phyloP scores from a whole-genome alignment of 2,888 invertebrate genomes.

The Drosophila gaucha region DNA sequence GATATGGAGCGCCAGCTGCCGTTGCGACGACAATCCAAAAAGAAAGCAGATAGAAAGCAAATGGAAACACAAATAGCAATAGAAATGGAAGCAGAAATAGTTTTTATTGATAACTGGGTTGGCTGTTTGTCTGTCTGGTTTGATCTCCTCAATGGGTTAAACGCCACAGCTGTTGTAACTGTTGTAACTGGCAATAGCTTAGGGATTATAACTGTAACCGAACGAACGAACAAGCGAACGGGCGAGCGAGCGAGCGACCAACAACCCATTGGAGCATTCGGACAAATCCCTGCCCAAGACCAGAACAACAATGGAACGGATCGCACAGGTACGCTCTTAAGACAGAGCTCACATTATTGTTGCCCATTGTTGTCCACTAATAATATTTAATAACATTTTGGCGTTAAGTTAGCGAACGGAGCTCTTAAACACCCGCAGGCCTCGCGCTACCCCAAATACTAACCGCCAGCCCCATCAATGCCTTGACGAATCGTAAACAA shows the following conservation, averaged over 20 bases:
- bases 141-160: slow-evolving; percentile 71
- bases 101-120: slow-evolving; percentile 64
- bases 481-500: slow-evolving; percentile 75
- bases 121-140: slow-evolving; percentile 26
- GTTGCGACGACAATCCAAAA: slow-evolving; percentile 40
- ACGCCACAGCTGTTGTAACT: slow-evolving; percentile 66
- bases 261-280: slow-evolving; percentile 31
- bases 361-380: slow-evolving; percentile 63
- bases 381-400: slow-evolving; percentile 77
- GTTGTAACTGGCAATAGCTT: slow-evolving; percentile 68
- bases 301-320: slow-evolving; percentile 24
- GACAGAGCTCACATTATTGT: slow-evolving; percentile 61
- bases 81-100: slow-evolving; percentile 52
- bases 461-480: slow-evolving; percentile 51
- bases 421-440: slow-evolving; percentile 7
- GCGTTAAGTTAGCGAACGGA: slow-evolving; percentile 60
- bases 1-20: slow-evolving; percentile 50
- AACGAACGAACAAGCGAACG: neutral
- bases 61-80: slow-evolving; percentile 29
- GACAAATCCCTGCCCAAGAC: slow-evolving; percentile 33
- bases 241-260: slow-evolving; percentile 3
- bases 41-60: slow-evolving; percentile 71
- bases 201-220: slow-evolving; percentile 71
- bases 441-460: neutral
- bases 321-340: slow-evolving; percentile 1